Percentiles rank a stretch among this genome's conserved stretches.
phyloP scores from a whole-genome alignment of 2,888 invertebrate genomes.

The Loripinus fragilis region DNA sequence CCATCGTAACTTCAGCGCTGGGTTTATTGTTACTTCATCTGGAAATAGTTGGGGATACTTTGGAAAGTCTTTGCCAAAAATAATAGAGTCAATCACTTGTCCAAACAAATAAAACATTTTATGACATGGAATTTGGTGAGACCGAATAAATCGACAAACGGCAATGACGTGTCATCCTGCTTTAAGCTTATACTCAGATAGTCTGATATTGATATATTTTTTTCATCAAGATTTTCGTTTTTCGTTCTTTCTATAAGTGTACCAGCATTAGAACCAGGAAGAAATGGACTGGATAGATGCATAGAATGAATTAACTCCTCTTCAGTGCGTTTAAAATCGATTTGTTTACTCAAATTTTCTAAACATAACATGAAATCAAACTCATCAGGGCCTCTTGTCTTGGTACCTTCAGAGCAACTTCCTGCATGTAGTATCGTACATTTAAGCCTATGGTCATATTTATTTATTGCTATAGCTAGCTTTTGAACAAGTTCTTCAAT shows the following conservation, averaged over 20 bases:
- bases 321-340: constrained; percentile 20
- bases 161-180: constrained; percentile 2
- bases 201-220: constrained; percentile 34
- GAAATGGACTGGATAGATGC: neutral
- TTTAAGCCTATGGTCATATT: constrained; percentile 36
- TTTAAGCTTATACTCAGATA: constrained; percentile 37
- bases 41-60: constrained; percentile 31
- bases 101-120: constrained; percentile 42
- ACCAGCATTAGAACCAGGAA: neutral
- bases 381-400: constrained; percentile 48
- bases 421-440: constrained; percentile 46
- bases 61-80: constrained; percentile 43
- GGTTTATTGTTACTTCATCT: constrained; percentile 43
- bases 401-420: constrained; percentile 54
- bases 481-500: constrained; percentile 35
- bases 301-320: constrained; percentile 5
- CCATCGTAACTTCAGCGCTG: constrained; percentile 40
- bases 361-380: constrained; percentile 55
- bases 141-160: constrained; percentile 19
- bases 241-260: neutral
- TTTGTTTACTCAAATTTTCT: constrained; percentile 40
- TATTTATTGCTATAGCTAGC: constrained; percentile 27
- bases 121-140: constrained; percentile 29
- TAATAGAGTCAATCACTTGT: constrained; percentile 25
- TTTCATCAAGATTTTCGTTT: neutral